Evolutionary conservation across 2,888 invertebrate genomes (phyloP).

Genomic region (Chromoteleia sp.): DNA sequence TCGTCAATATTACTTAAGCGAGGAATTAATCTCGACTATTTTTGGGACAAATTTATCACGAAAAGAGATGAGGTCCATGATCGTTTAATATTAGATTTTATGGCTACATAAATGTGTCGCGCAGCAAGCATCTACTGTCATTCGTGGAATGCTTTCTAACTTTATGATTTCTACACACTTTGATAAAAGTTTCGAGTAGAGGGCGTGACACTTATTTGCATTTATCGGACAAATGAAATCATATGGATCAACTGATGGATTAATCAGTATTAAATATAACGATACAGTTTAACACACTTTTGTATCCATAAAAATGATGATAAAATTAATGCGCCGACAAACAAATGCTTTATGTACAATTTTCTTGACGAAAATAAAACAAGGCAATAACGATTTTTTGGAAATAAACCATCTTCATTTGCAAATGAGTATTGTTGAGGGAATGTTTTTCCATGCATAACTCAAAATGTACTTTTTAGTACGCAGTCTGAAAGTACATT

Average conservation of each 20-base stretch:
- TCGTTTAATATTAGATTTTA: slow-evolving; percentile 52
- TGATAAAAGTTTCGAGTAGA: slow-evolving; percentile 21
- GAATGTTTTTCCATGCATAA: slow-evolving; percentile 4
- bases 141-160: slow-evolving; percentile 39
- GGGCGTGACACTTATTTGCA: slow-evolving; percentile 8
- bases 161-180: slow-evolving; percentile 44
- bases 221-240: slow-evolving; percentile 3
- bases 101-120: slow-evolving; percentile 46
- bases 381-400: neutral
- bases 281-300: neutral
- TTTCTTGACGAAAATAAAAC: too few relatives aligned
- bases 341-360: too few relatives aligned
- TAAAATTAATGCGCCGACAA: too few relatives aligned
- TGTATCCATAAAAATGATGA: neutral
- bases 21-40: slow-evolving; percentile 14
- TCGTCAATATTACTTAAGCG: slow-evolving; percentile 13
- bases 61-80: slow-evolving; percentile 38
- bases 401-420: slow-evolving; percentile 5
- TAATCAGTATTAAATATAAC: neutral
- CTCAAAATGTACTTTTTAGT: slow-evolving; percentile 25
- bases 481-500: slow-evolving; percentile 8
- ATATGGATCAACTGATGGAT: neutral
- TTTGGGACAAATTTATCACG: slow-evolving; percentile 32
- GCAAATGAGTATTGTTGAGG: neutral
- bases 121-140: slow-evolving; percentile 45